These are phyloP conservation scores for Eilema depressum DNA, from an alignment of 2,888 invertebrate species.

Conservation along the genomic window DNA sequence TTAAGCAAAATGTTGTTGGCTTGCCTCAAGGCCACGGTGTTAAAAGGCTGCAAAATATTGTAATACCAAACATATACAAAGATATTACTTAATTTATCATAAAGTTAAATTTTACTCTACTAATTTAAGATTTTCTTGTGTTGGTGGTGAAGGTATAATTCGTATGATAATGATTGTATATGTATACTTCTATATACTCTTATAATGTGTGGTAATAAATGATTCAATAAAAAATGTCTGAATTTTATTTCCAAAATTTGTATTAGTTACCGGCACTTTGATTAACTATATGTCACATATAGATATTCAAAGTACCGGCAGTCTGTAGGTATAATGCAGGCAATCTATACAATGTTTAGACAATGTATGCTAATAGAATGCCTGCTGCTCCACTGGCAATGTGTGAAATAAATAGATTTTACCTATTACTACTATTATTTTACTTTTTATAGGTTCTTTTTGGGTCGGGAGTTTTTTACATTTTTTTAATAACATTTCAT, in stretches of 20 bases:
- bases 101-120: slow-evolving; percentile 6
- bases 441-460: too few relatives aligned
- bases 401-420: too few relatives aligned
- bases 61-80: slow-evolving; percentile 32
- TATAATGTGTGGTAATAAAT: slow-evolving; percentile 20
- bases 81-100: slow-evolving; percentile 16
- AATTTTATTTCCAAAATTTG: neutral
- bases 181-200: slow-evolving; percentile 16
- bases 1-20: neutral
- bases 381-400: too few relatives aligned
- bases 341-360: too few relatives aligned
- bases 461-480: too few relatives aligned
- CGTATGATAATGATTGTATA: slow-evolving; percentile 15
- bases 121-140: slow-evolving; percentile 16
- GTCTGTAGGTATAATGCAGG: too few relatives aligned
- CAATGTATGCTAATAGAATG: too few relatives aligned
- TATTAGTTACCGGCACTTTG: too few relatives aligned
- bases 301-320: too few relatives aligned
- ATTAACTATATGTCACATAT: too few relatives aligned
- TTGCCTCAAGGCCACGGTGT: neutral
- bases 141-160: slow-evolving; percentile 17
- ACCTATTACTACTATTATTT: too few relatives aligned
- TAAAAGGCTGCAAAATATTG: slow-evolving; percentile 14
- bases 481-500: too few relatives aligned
- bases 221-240: neutral